Percentiles rank a stretch among this genome's conserved stretches.
These are phyloP conservation scores for Notechis scutatus DNA, from an alignment of 2,113 vertebrate genomes.

Conservation along the genomic window DNA sequence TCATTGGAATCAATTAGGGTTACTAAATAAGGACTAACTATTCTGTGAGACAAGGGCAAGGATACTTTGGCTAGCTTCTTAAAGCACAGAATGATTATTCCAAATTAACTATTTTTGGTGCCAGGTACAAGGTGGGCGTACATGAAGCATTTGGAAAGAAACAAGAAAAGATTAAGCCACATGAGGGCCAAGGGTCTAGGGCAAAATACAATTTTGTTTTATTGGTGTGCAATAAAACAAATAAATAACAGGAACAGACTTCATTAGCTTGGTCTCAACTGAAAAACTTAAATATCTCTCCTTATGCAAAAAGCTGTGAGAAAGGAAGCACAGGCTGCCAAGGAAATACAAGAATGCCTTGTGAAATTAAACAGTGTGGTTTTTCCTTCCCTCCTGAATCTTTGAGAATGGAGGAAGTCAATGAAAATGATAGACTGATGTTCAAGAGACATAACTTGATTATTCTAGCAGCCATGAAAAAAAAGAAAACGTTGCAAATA, in stretches of 20 bases:
- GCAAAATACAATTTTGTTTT: conserved; percentile 27
- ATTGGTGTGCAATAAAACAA: conserved; percentile 25
- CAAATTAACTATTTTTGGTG: background rate
- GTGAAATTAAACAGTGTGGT: conserved; percentile 57
- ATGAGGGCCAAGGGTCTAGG: conserved; percentile 27
- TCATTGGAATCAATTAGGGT: background rate
- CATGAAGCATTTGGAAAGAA: background rate
- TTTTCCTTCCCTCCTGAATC: conserved; percentile 18
- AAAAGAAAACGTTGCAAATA: conserved; percentile 63
- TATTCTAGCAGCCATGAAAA: conserved; percentile 58
- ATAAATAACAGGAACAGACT: conserved; percentile 58
- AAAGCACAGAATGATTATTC: background rate
- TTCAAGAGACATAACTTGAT: conserved; percentile 64
- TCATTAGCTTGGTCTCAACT: conserved; percentile 60
- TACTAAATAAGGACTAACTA: background rate
- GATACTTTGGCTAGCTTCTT: background rate
- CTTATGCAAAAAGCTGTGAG: conserved; percentile 58
- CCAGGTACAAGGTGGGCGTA: background rate
- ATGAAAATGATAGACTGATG: conserved; percentile 61
- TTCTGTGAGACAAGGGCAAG: background rate
- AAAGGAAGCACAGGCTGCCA: conserved; percentile 54
- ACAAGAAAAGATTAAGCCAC: conserved; percentile 22
- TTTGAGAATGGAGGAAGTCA: conserved; percentile 51
- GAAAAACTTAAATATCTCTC: conserved; percentile 50
- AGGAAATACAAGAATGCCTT: conserved; percentile 52